A percentile compares a stretch with the other conserved stretches of the same genome.
Evolutionary conservation across 2,888 invertebrate genomes (phyloP).

Genomic region (Unio delphinus): DNA sequence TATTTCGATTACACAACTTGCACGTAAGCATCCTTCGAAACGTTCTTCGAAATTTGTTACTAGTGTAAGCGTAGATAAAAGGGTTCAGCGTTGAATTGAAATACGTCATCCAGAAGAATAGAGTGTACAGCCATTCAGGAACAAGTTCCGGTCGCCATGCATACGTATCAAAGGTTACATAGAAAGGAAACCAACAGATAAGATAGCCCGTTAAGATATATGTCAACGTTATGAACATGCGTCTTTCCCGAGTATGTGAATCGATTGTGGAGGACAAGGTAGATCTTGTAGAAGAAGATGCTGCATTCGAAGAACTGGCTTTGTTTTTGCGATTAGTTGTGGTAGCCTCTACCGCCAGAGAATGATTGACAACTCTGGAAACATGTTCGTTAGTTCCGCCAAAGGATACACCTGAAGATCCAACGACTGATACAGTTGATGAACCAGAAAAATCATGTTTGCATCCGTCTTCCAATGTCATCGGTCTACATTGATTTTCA

Average conservation of each 20-base stretch:
- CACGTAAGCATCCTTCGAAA: slow-evolving; percentile 25
- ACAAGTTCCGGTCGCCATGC: slow-evolving; percentile 37
- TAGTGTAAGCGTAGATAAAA: slow-evolving; percentile 40
- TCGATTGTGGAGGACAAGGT: too few species aligned
- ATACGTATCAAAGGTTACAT: slow-evolving; percentile 40
- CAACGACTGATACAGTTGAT: too few species aligned
- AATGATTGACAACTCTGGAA: too few species aligned
- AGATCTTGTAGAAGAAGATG: too few species aligned
- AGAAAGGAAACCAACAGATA: slow-evolving; percentile 45
- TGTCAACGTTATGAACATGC: slow-evolving; percentile 36
- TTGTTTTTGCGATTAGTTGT: too few species aligned
- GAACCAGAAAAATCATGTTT: too few species aligned
- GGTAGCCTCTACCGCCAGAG: too few species aligned
- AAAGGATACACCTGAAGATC: too few species aligned
- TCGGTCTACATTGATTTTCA: too few species aligned
- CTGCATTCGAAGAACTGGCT: too few species aligned
- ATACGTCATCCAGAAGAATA: slow-evolving; percentile 46
- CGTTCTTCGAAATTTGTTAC: slow-evolving; percentile 34
- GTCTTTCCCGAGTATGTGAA: slow-evolving; percentile 15
- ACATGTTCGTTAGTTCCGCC: too few species aligned
- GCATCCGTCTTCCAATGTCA: too few species aligned
- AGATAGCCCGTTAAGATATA: slow-evolving; percentile 33
- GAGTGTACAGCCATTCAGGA: slow-evolving; percentile 34
- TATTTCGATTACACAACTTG: slow-evolving; percentile 5
- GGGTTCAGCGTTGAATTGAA: slow-evolving; percentile 44